Percentiles rank a stretch among this genome's conserved stretches.
These are phyloP conservation scores for Paratilapia polleni DNA, from an alignment of 2,113 vertebrate species.

Conservation along the genomic window DNA sequence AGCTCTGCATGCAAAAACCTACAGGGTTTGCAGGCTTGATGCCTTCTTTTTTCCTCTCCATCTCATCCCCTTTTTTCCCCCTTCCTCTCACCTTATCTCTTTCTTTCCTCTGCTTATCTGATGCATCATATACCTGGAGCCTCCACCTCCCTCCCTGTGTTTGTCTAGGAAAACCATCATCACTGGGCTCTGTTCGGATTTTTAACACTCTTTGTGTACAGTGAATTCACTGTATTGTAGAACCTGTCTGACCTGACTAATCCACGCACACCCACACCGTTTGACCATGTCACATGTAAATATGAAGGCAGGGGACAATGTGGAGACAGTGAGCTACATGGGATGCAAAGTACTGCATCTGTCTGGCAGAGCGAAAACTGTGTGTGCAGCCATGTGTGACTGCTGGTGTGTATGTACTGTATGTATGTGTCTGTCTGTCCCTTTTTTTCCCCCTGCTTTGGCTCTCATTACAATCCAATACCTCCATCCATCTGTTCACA, in stretches of 20 bases:
- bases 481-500: slow-evolving; percentile 79
- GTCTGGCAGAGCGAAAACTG: slow-evolving; percentile 12
- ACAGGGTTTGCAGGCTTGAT: slow-evolving; percentile 25
- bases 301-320: not conserved
- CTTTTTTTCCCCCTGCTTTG: slow-evolving; percentile 38
- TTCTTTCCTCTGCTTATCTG: slow-evolving; percentile 27
- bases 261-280: not conserved
- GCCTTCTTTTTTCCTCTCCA: slow-evolving; percentile 1
- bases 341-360: slow-evolving; percentile 17
- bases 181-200: not conserved
- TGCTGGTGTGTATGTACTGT: slow-evolving; percentile 11
- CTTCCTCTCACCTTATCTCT: slow-evolving; percentile 21
- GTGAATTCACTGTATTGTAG: not conserved
- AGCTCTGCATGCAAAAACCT: slow-evolving; percentile 9
- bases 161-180: slow-evolving; percentile 15
- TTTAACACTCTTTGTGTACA: not conserved
- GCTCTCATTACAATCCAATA: slow-evolving; percentile 73
- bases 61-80: slow-evolving; percentile 5
- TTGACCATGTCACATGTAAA: not conserved
- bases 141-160: not conserved
- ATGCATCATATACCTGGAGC: slow-evolving; percentile 34
- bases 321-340: slow-evolving; percentile 21
- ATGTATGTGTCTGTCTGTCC: not conserved
- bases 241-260: slow-evolving; percentile 15
- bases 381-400: slow-evolving; percentile 12